These are phyloP conservation scores for Mus musculus DNA, from an alignment of 2,113 vertebrate genomes.

Conservation along the genomic window DNA sequence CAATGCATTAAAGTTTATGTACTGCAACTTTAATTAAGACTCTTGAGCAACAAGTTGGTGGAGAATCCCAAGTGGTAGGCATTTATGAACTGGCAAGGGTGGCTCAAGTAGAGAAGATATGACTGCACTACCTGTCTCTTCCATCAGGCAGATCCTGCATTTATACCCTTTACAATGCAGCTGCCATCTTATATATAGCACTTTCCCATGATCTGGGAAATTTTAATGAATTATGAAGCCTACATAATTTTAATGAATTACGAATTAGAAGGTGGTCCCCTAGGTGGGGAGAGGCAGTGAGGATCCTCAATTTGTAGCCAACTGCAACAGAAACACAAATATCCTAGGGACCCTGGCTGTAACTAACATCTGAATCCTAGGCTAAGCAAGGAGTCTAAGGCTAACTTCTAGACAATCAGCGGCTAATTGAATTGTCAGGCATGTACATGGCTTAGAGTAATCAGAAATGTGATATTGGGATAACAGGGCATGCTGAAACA, in stretches of 20 bases:
- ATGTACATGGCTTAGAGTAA: neutral
- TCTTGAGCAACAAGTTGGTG: neutral
- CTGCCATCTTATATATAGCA: neutral
- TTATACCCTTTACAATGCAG: neutral
- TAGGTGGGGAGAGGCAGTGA: neutral
- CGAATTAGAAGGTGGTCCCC: too few species aligned
- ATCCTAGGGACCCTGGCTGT: neutral
- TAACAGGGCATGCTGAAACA: neutral
- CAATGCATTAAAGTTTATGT: neutral
- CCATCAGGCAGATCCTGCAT: neutral
- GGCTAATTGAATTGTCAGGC: neutral
- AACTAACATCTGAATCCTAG: neutral
- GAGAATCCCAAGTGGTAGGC: neutral
- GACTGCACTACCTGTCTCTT: neutral
- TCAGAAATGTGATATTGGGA: neutral
- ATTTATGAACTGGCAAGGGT: neutral
- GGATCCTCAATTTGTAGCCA: neutral
- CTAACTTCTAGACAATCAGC: neutral
- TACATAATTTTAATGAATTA: neutral
- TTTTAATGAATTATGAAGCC: neutral
- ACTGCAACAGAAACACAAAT: neutral
- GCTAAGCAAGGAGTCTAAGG: neutral
- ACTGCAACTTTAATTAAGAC: neutral
- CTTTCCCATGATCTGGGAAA: neutral
- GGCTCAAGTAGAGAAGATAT: fast-evolving